A percentile compares a stretch with the other conserved stretches of the same genome.
phyloP scores from a whole-genome alignment of 30 jellyfish, hydroid and myxozoan species.

The Hydractinia symbiolongicarpus region DNA sequence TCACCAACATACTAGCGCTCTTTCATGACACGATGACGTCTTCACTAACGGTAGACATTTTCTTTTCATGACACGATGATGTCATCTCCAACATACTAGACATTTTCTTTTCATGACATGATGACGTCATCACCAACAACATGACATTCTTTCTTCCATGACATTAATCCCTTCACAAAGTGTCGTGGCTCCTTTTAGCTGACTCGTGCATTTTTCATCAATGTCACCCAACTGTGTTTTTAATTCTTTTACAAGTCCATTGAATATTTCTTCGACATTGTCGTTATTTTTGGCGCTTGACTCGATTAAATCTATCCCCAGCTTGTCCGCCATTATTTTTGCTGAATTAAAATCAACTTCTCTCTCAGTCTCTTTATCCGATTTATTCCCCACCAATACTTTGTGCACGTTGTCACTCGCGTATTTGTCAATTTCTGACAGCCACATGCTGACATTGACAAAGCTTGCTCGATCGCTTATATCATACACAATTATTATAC shows the following conservation, averaged over 20 bases:
- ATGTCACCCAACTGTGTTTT: slow-evolving; percentile 53
- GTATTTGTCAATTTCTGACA: slow-evolving; percentile 61
- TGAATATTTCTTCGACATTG: slow-evolving; percentile 56
- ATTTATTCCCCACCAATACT: slow-evolving; percentile 62
- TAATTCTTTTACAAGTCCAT: slow-evolving; percentile 62
- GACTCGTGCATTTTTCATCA: no score
- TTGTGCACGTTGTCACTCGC: slow-evolving; percentile 72
- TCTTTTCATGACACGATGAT: no score
- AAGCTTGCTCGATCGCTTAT: slow-evolving; percentile 58
- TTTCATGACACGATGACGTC: no score
- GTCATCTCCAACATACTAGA: no score
- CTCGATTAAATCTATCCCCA: slow-evolving; percentile 48
- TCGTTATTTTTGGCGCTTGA: slow-evolving; percentile 63
- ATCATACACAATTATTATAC: slow-evolving; percentile 72
- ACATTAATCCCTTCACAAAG: no score
- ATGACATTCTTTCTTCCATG: no score
- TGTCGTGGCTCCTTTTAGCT: no score
- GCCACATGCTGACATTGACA: slow-evolving; percentile 67
- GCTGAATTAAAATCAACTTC: slow-evolving; percentile 73
- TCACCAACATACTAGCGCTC: no score
- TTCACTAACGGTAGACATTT: no score
- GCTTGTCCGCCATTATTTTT: slow-evolving; percentile 46
- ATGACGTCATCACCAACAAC: no score
- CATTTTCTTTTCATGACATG: no score
- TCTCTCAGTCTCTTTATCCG: slow-evolving; percentile 46